Conservation (phyloP, 2,113 vertebrate genomes). For the Solenodon paradoxus region DNA sequence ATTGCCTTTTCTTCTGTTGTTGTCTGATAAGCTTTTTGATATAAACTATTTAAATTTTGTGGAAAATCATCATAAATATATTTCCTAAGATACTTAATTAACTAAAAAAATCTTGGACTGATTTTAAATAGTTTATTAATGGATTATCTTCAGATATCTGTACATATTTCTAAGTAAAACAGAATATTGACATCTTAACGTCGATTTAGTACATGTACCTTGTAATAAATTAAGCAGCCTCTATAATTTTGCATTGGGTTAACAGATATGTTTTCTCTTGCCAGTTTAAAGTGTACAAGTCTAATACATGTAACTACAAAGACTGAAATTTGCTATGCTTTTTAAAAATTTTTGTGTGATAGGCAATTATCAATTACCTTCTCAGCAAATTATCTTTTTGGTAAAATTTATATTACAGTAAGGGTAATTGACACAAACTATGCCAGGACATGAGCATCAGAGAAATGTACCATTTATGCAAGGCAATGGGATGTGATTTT, state of each 20-base stretch:
- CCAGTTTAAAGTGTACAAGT: not conserved
- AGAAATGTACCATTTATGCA: not conserved
- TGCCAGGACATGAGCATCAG: not conserved
- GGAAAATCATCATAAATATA: not conserved
- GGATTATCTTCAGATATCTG: not conserved
- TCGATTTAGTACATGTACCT: not conserved
- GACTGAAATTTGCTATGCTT: not conserved
- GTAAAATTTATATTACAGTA: not conserved
- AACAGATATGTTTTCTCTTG: not conserved
- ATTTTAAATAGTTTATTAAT: not conserved
- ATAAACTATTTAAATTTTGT: not conserved
- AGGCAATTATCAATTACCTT: not conserved
- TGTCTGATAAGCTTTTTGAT: conserved; percentile 1
- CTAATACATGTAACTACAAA: not conserved
- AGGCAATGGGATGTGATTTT: not conserved
- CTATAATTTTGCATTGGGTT: not conserved
- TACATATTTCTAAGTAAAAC: not conserved
- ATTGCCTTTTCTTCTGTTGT: no score
- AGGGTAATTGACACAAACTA: not conserved
- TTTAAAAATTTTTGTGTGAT: not conserved
- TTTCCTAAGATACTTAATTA: conserved; percentile 2
- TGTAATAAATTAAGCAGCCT: not conserved
- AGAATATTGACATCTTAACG: not conserved
- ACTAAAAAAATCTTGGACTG: not conserved
- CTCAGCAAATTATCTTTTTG: not conserved